Evolutionary conservation across 2,797 vertebrate species (phyloP), one percentile per base, ranked within the genome.

Genomic region (Triplophysa bombifrons): DNA sequence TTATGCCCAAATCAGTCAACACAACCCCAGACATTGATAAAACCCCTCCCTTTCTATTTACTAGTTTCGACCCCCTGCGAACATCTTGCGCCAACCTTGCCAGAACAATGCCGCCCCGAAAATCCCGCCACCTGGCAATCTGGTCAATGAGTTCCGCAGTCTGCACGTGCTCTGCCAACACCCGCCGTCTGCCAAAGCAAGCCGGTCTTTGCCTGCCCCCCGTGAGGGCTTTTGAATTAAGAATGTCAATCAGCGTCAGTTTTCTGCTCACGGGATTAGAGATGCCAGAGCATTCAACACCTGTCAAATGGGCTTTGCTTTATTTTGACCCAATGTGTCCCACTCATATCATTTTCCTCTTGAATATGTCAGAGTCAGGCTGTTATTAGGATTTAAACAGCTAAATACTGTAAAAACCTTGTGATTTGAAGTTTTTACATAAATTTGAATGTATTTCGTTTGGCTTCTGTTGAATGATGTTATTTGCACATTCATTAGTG

Each of bases 211-310:
- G 78, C 73, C 76, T 58, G 74, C 85, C 81, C 86, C 88, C 84
- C 71, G 76, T 78, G 13, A 74, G 79, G 88, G 83, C 85, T 86
- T 84, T 90, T 91, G 90, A 92, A 93, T 93, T 93, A 93, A 91
- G 88, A 88, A 88, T 90, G 92, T 92, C 93, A 93, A 88, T 94
- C 92, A 93, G 87, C 86, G 79, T 81, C 84, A 84, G 80, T 84
- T 91, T 91, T 90, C 84, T 30, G 1, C 79, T 86, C 85, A 85
- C 82, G 86, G 87, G 88, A 88, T 87, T 85, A 81, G 85, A 64
- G 73, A 89, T 89, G 85, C 90, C 90, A 90, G 83, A 85, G 86
- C 92, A 91, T 92, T 92, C 90, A 92, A 92, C 92, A 93, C 91
- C 91, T 93, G 92, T 93, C 88, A 88, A 85, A 91, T 71, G 41